Evolutionary conservation across 2,888 invertebrate genomes (phyloP).

Genomic region (Vanessa cardui): DNA sequence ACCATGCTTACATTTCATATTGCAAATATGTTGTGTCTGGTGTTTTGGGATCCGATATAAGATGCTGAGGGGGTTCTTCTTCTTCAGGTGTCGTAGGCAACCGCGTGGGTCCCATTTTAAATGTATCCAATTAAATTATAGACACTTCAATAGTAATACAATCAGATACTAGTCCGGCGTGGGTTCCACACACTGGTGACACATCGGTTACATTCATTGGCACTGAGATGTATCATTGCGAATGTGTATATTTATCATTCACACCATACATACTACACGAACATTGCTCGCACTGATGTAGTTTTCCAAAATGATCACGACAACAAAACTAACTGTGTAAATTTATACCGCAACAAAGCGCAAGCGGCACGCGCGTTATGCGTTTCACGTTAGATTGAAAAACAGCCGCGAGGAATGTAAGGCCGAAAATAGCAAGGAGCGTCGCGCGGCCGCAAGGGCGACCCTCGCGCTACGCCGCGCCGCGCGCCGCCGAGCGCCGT

Average conservation of each 20-base stretch:
- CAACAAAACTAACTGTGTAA: slow-evolving; percentile 15
- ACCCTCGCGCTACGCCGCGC: slow-evolving; percentile 64
- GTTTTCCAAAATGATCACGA: slow-evolving; percentile 13
- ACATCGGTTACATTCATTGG: slow-evolving; percentile 55
- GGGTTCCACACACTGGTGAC: slow-evolving; percentile 53
- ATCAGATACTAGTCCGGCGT: slow-evolving; percentile 62
- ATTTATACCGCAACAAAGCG: slow-evolving; percentile 48
- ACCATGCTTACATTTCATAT: slow-evolving; percentile 61
- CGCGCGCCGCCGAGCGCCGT: slow-evolving; percentile 50
- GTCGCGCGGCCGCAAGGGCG: slow-evolving; percentile 72
- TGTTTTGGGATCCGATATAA: slow-evolving; percentile 55
- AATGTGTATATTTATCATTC: slow-evolving; percentile 34
- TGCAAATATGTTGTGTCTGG: slow-evolving; percentile 52
- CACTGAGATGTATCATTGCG: slow-evolving; percentile 55
- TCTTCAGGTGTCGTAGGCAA: slow-evolving; percentile 73
- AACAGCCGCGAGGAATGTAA: slow-evolving; percentile 80
- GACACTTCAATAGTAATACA: slow-evolving; percentile 47
- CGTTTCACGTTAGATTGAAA: slow-evolving; percentile 81
- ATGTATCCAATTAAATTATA: slow-evolving; percentile 27
- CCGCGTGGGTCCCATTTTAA: slow-evolving; percentile 71
- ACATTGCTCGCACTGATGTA: slow-evolving; percentile 1
- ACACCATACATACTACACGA: slow-evolving; percentile 24
- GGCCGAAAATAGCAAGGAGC: slow-evolving; percentile 80
- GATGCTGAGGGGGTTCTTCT: slow-evolving; percentile 61
- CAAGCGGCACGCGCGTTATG: slow-evolving; percentile 74